phyloP scores from a whole-genome alignment of 2,888 invertebrate species.

The Molorchus minor region DNA sequence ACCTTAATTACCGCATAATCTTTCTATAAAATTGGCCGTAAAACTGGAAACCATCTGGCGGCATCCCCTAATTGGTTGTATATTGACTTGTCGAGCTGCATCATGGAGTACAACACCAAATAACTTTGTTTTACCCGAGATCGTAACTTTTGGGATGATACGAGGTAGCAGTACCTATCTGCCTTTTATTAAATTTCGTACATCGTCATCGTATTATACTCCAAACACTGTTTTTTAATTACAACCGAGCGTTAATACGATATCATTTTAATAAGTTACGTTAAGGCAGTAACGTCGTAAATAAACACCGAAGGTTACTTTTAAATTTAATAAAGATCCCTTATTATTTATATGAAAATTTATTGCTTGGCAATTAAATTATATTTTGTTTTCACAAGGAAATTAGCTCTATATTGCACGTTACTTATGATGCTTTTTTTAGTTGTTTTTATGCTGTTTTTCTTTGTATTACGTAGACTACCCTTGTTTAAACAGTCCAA shows the following conservation, averaged over 20 bases:
- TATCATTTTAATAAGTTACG: slow-evolving; percentile 3
- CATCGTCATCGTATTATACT: not conserved
- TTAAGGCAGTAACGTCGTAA: slow-evolving; percentile 9
- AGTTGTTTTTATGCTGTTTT: not conserved
- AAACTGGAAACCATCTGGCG: slow-evolving; percentile 16
- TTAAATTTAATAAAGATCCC: slow-evolving; percentile 16
- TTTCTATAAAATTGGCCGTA: slow-evolving; percentile 8
- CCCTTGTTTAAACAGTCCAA: not conserved
- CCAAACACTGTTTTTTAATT: slow-evolving; percentile 14
- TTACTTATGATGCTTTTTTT: too few relatives aligned
- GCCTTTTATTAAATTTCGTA: slow-evolving; percentile 22
- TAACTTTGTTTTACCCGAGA: slow-evolving; percentile 4
- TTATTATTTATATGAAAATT: slow-evolving; percentile 15
- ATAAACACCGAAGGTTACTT: slow-evolving; percentile 13
- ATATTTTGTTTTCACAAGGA: slow-evolving; percentile 10
- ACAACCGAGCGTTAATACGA: not conserved
- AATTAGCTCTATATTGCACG: not conserved
- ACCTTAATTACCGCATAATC: too few relatives aligned
- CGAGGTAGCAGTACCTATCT: too few relatives aligned
- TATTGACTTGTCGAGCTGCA: slow-evolving; percentile 9
- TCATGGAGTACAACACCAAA: not conserved
- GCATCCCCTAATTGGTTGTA: slow-evolving; percentile 16
- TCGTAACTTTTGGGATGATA: slow-evolving; percentile 4
- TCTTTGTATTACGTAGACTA: not conserved
- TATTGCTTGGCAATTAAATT: slow-evolving; percentile 13